A percentile compares a stretch with the other conserved stretches of the same genome.
Evolutionary conservation across 2,113 vertebrate species (phyloP).

Genomic region (Mirza zaza): DNA sequence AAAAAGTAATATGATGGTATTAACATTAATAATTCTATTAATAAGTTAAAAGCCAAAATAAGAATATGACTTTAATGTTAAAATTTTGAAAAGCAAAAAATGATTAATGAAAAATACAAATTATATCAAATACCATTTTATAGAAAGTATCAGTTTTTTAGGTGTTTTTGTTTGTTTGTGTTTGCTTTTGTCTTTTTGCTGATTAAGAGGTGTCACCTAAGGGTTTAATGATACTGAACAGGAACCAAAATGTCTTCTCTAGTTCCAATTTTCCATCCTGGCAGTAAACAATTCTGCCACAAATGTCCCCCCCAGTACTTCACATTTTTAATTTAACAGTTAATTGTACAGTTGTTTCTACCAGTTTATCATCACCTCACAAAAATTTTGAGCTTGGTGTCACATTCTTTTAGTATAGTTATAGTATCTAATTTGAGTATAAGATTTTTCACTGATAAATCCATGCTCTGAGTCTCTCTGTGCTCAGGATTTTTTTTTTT

Average conservation of each 20-base stretch:
- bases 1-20: neutral
- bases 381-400: neutral
- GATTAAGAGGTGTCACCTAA: neutral
- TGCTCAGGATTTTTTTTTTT: neutral
- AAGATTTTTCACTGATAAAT: neutral
- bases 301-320: neutral
- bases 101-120: neutral
- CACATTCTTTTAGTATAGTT: neutral
- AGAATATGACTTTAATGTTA: neutral
- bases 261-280: neutral
- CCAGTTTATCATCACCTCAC: neutral
- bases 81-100: constrained; percentile 14
- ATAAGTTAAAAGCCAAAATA: neutral
- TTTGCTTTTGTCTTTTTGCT: neutral
- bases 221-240: neutral
- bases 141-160: neutral
- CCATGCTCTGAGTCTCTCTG: neutral
- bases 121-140: neutral
- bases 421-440: neutral
- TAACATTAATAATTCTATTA: neutral
- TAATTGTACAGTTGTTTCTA: neutral
- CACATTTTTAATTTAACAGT: too few relatives aligned
- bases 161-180: neutral
- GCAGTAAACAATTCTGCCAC: neutral
- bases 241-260: neutral